A percentile compares a stretch with the other conserved stretches of the same genome.
Conservation (phyloP, 2,888 invertebrate genomes). For the Trissoscelio sp. region DNA sequence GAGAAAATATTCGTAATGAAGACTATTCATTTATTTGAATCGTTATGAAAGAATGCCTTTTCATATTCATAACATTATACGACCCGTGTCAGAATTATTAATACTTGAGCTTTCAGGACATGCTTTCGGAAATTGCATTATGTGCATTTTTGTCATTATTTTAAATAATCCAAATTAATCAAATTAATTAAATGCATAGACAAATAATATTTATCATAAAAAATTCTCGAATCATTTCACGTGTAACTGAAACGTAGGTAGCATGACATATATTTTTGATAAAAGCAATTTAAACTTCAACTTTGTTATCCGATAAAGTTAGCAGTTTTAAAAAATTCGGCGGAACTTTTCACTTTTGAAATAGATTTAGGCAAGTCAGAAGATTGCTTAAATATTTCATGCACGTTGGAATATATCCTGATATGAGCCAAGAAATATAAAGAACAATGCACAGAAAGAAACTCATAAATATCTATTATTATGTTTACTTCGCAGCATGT, state of each 20-base stretch:
- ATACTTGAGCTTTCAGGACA: too few relatives aligned
- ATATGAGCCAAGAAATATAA: background rate
- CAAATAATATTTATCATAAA: too few relatives aligned
- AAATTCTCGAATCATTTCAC: background rate
- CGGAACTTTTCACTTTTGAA: constrained; percentile 15
- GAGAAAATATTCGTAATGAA: too few relatives aligned
- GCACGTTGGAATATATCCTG: background rate
- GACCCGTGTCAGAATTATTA: too few relatives aligned
- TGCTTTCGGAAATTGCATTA: background rate
- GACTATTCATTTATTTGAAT: too few relatives aligned
- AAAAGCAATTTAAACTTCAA: background rate
- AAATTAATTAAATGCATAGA: background rate
- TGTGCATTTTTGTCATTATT: background rate
- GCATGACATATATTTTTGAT: background rate
- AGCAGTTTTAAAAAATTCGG: constrained; percentile 1
- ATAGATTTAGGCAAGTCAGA: constrained; percentile 20
- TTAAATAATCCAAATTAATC: background rate
- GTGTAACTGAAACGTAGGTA: background rate
- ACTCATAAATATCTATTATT: constrained; percentile 7
- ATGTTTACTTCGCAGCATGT: background rate
- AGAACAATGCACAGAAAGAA: background rate
- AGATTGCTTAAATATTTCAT: constrained; percentile 23
- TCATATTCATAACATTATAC: too few relatives aligned
- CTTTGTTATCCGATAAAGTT: constrained; percentile 4
- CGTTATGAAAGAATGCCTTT: too few relatives aligned